Percentiles rank a stretch among this genome's conserved stretches.
Conservation (phyloP, 2,113 vertebrate species). For the Ophiodon elongatus region DNA sequence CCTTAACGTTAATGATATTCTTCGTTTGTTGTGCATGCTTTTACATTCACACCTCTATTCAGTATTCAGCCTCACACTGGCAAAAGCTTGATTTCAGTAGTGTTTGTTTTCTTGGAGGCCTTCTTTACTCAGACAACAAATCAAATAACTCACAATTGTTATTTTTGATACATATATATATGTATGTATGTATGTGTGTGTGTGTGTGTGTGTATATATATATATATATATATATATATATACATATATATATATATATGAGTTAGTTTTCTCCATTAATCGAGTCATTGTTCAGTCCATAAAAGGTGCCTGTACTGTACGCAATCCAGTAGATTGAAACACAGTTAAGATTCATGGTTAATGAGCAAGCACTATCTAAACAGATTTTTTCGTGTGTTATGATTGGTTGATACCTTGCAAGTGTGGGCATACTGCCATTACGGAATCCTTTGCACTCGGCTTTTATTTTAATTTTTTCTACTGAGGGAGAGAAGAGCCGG, state of each 20-base stretch:
- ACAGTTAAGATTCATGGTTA: not conserved
- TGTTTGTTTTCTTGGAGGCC: not conserved
- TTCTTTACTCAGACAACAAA: not conserved
- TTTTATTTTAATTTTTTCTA: slow-evolving; percentile 6
- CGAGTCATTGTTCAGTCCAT: not conserved
- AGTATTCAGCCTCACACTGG: not conserved
- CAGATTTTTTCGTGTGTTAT: not conserved
- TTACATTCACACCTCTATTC: not conserved
- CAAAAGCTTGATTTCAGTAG: not conserved
- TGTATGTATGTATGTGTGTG: too few species aligned
- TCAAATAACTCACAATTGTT: not conserved
- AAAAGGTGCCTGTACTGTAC: not conserved
- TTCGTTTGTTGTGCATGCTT: not conserved
- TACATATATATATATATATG: too few species aligned
- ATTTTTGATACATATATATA: too few species aligned
- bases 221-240: too few species aligned
- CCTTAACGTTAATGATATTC: not conserved
- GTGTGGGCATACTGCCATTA: slow-evolving; percentile 6
- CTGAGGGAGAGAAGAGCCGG: slow-evolving; percentile 26
- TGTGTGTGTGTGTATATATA: too few species aligned
- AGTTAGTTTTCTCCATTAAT: too few species aligned
- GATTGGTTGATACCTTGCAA: not conserved
- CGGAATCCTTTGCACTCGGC: slow-evolving; percentile 38
- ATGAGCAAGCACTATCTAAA: not conserved
- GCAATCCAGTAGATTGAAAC: not conserved